Conservation (phyloP, 2,113 vertebrate species). For the Chrysemys picta region DNA sequence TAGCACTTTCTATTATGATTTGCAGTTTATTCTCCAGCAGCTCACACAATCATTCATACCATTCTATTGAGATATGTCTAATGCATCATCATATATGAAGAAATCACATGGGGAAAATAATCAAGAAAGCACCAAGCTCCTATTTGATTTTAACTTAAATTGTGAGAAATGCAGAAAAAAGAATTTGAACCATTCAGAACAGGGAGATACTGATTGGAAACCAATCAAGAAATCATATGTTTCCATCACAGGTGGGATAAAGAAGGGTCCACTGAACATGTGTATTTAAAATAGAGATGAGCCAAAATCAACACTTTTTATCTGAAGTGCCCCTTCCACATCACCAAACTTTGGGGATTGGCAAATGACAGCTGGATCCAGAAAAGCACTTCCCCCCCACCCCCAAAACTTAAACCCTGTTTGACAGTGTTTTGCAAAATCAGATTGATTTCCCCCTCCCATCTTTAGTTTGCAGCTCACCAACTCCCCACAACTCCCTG, state of each 20-base stretch:
- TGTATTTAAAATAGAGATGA: neutral
- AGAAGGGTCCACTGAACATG: neutral
- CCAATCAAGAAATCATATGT: neutral
- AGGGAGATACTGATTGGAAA: neutral
- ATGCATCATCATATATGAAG: neutral
- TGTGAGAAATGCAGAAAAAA: neutral
- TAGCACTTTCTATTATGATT: neutral
- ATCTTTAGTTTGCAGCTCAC: neutral
- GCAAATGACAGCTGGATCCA: neutral
- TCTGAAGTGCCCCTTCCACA: neutral
- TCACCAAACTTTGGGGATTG: neutral
- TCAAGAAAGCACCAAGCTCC: neutral
- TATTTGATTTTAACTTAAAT: conserved; percentile 10
- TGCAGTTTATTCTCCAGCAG: conserved; percentile 18
- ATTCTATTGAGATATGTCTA: neutral
- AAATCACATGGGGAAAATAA: neutral
- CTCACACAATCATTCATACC: neutral
- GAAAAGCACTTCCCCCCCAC: neutral
- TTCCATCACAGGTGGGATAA: neutral
- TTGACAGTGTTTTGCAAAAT: neutral
- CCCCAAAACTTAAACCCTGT: neutral
- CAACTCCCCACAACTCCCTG: neutral
- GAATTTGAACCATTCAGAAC: neutral
- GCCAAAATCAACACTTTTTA: neutral
- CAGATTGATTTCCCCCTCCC: neutral